These are phyloP conservation scores for Macquaria ambigua DNA, from an alignment of 2,113 vertebrate genomes.

Conservation along the genomic window DNA sequence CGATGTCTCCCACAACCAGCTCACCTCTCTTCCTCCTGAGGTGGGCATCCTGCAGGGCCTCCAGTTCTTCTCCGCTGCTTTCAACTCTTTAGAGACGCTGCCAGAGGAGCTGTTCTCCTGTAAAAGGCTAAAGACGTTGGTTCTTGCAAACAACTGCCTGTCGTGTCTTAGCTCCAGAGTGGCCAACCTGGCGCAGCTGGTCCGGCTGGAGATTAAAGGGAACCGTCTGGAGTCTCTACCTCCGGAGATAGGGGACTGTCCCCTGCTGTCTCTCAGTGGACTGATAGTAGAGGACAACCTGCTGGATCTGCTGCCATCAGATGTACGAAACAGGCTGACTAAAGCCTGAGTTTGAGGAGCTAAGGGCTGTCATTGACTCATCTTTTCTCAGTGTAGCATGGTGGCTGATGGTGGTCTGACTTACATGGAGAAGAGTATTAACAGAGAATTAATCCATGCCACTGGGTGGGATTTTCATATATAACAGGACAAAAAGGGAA, in stretches of 20 bases:
- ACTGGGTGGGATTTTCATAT: background rate
- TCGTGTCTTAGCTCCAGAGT: constrained; percentile 84
- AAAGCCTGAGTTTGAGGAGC: constrained; percentile 57
- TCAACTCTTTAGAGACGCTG: constrained; percentile 87
- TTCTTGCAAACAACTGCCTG: constrained; percentile 87
- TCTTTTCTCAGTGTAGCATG: background rate
- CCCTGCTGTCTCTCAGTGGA: constrained; percentile 79
- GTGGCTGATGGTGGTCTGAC: background rate
- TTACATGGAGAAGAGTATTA: background rate
- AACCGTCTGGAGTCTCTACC: constrained; percentile 88
- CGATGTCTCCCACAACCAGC: constrained; percentile 89
- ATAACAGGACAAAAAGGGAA: background rate
- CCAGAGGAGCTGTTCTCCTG: constrained; percentile 92
- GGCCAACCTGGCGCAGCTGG: constrained; percentile 81
- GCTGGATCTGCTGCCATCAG: constrained; percentile 84
- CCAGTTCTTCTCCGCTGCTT: constrained; percentile 86
- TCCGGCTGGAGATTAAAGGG: constrained; percentile 88
- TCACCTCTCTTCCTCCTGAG: constrained; percentile 85
- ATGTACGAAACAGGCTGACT: constrained; percentile 80
- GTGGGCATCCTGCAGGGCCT: constrained; percentile 88
- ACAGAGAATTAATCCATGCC: background rate
- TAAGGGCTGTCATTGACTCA: background rate
- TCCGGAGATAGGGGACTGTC: constrained; percentile 84
- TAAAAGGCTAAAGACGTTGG: constrained; percentile 86
- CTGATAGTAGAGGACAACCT: constrained; percentile 86